Conservation (phyloP, 2,797 vertebrate species). For the Cyprinodon diabolis region DNA sequence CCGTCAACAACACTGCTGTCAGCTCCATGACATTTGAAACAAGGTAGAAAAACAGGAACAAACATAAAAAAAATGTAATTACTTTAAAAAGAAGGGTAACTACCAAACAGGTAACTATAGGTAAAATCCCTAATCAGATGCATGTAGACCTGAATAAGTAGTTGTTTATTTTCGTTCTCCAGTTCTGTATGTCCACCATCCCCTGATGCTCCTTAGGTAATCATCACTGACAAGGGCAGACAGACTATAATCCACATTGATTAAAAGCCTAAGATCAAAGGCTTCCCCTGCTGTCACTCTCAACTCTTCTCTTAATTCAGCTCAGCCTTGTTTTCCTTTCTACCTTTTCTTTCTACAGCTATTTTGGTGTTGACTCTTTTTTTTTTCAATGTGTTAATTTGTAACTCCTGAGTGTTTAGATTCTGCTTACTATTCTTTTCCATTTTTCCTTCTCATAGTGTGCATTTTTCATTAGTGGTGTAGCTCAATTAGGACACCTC, state of each 20-base stretch:
- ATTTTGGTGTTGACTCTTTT: conserved; percentile 7
- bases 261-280: conserved; percentile 78
- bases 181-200: conserved; percentile 38
- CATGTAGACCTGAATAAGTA: not conserved
- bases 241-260: conserved; percentile 79
- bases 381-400: conserved; percentile 3
- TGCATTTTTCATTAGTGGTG: conserved; percentile 11
- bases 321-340: conserved; percentile 15
- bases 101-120: too few species aligned
- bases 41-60: too few species aligned
- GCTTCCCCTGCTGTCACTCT: conserved; percentile 71
- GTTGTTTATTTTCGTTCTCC: conserved; percentile 22
- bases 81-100: too few species aligned
- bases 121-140: conserved; percentile 20
- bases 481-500: conserved; percentile 21
- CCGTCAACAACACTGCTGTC: too few species aligned
- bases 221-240: conserved; percentile 66
- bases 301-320: conserved; percentile 48
- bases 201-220: conserved; percentile 52
- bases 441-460: not conserved
- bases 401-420: not conserved
- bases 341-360: conserved; percentile 2
- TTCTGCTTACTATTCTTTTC: not conserved
- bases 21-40: too few species aligned
- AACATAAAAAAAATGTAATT: too few species aligned